Conservation (phyloP, 2,888 invertebrate species). For the Cremastobaeus sp. region DNA sequence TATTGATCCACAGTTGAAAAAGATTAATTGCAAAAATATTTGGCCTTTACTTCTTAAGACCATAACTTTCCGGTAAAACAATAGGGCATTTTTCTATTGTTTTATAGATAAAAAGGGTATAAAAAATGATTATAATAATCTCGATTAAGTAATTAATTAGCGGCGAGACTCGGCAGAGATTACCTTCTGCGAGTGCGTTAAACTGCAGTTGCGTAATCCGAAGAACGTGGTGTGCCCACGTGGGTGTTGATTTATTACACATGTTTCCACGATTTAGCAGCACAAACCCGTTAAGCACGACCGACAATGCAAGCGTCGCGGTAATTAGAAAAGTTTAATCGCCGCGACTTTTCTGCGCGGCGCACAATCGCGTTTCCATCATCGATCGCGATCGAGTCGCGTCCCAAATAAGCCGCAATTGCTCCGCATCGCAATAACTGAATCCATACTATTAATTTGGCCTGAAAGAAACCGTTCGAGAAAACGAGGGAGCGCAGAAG, state of each 20-base stretch:
- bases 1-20: no score
- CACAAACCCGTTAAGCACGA: slow-evolving; percentile 11
- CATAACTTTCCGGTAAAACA: no score
- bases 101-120: no score
- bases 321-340: slow-evolving; percentile 35
- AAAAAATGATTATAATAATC: background rate
- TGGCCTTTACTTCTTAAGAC: no score
- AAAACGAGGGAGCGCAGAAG: slow-evolving; percentile 19
- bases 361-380: no score
- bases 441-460: slow-evolving; percentile 24
- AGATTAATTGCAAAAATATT: no score
- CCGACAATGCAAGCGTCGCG: slow-evolving; percentile 4
- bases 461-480: slow-evolving; percentile 28
- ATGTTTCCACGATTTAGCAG: slow-evolving; percentile 38
- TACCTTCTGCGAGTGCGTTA: slow-evolving; percentile 31
- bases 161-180: slow-evolving; percentile 2
- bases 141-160: background rate
- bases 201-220: slow-evolving; percentile 34
- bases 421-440: slow-evolving; percentile 5
- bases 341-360: slow-evolving; percentile 6
- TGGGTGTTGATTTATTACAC: slow-evolving; percentile 51
- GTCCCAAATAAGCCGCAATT: no score
- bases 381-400: no score
- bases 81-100: no score
- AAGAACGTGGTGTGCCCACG: slow-evolving; percentile 15